Evolutionary conservation across 2,113 vertebrate species (phyloP).

Genomic region (Poeciliopsis occidentalis): DNA sequence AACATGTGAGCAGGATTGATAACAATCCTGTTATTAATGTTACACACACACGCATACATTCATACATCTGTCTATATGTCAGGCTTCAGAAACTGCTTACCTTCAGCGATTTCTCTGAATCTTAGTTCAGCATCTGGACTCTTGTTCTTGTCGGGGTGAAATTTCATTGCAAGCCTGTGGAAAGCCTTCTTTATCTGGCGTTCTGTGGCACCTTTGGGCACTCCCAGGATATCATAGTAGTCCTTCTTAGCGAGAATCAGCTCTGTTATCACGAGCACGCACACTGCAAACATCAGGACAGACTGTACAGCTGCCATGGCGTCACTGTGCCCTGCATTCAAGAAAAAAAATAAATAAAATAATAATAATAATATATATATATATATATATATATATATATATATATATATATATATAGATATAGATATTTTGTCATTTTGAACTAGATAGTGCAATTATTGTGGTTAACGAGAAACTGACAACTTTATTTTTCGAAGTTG

Average conservation of each 20-base stretch:
- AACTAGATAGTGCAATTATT: no score
- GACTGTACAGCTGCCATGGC: conserved; percentile 89
- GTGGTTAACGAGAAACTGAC: no score
- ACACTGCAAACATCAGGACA: conserved; percentile 87
- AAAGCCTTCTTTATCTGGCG: conserved; percentile 98
- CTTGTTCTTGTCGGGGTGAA: conserved; percentile 97
- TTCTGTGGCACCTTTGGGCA: conserved; percentile 90
- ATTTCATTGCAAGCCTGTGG: conserved; percentile 95
- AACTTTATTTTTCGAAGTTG: background rate
- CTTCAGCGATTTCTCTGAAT: conserved; percentile 96
- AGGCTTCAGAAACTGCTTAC: conserved; percentile 66
- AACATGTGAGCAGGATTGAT: no score
- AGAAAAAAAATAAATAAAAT: background rate
- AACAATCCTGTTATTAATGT: no score
- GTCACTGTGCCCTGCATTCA: conserved; percentile 65
- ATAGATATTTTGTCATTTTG: no score
- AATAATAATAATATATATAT: no score
- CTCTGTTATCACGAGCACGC: conserved; percentile 94
- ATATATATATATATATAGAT: no score
- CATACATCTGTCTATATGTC: background rate
- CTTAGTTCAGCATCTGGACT: conserved; percentile 93
- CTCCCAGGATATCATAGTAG: conserved; percentile 94
- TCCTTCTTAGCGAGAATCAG: conserved; percentile 91
- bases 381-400: no score
- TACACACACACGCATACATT: no score